Evolutionary conservation across 1,140 invertebrate genomes (phyloP).

Genomic region (Lysiphlebus fabarum): DNA sequence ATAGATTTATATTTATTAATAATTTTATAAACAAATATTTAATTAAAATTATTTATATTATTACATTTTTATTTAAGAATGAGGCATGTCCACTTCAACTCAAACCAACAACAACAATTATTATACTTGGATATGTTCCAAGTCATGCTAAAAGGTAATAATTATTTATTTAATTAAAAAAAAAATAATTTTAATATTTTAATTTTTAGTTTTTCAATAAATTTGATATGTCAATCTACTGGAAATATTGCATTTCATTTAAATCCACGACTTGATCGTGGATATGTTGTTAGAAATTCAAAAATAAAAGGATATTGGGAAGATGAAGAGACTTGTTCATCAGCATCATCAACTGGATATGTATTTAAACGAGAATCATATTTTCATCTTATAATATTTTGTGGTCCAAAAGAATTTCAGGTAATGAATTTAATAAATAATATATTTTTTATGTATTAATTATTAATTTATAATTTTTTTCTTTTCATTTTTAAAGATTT

Average conservation of each 20-base stretch:
- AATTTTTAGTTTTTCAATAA: constrained; percentile 61
- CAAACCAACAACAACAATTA: constrained; percentile 42
- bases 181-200: neutral
- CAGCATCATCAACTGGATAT: constrained; percentile 33
- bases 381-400: constrained; percentile 49
- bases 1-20: too few species aligned
- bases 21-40: neutral
- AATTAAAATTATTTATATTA: constrained; percentile 1
- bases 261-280: constrained; percentile 70
- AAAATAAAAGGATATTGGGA: constrained; percentile 64
- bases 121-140: constrained; percentile 47
- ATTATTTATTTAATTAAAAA: neutral
- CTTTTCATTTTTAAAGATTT: constrained; percentile 54
- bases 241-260: constrained; percentile 76
- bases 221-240: constrained; percentile 56
- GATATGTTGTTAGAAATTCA: constrained; percentile 75
- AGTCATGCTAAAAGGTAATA: constrained; percentile 40
- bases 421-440: constrained; percentile 26
- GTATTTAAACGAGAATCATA: constrained; percentile 41
- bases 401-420: constrained; percentile 43
- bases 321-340: constrained; percentile 66
- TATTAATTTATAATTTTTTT: constrained; percentile 13
- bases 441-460: constrained; percentile 19
- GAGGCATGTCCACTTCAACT: constrained; percentile 31
- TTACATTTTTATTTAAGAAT: constrained; percentile 34